These are phyloP conservation scores for Pteronura brasiliensis DNA, from an alignment of 2,113 vertebrate species.

Conservation along the genomic window DNA sequence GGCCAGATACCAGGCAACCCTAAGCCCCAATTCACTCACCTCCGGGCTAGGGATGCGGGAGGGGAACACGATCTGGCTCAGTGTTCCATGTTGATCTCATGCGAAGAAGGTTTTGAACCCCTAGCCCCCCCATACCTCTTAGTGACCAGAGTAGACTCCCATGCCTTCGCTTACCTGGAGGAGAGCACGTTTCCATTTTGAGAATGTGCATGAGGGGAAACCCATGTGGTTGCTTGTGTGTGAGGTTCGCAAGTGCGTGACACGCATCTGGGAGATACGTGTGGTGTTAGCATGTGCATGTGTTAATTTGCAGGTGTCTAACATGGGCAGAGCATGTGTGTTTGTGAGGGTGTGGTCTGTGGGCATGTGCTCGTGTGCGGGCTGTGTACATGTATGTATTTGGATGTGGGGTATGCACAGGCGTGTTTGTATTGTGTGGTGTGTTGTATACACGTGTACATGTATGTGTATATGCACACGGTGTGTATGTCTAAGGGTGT, in stretches of 20 bases:
- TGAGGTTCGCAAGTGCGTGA: no score
- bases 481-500: neutral
- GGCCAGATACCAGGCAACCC: no score
- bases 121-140: rapidly evolving
- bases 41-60: neutral
- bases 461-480: neutral
- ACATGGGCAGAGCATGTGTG: rapidly evolving
- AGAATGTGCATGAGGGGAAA: rapidly evolving
- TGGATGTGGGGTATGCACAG: no score
- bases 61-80: neutral
- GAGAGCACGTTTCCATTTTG: rapidly evolving
- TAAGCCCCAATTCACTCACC: no score
- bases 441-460: neutral
- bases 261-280: neutral
- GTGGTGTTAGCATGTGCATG: neutral
- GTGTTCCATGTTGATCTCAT: rapidly evolving
- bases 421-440: no score
- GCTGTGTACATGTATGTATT: no score
- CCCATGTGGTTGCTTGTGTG: rapidly evolving
- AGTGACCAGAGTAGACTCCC: rapidly evolving
- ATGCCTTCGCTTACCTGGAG: neutral
- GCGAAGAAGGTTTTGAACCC: rapidly evolving
- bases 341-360: neutral
- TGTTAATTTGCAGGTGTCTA: no score
- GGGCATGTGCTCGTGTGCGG: no score